A percentile compares a stretch with the other conserved stretches of the same genome.
Evolutionary conservation across 2,113 vertebrate species (phyloP).

Genomic region (Notothenia coriiceps): DNA sequence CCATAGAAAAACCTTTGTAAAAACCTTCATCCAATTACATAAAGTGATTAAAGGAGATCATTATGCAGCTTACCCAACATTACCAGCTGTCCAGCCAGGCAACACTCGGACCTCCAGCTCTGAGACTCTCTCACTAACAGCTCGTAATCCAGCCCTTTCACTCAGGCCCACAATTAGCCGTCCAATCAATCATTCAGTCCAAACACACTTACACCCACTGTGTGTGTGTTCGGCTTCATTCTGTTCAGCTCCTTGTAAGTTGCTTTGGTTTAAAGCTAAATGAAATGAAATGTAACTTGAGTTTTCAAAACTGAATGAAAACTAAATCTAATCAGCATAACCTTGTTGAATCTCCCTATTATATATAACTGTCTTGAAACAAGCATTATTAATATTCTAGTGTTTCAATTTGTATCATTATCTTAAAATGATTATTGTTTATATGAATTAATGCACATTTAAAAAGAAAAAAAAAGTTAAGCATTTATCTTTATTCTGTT

Average conservation of each 20-base stretch:
- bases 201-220: conserved; percentile 4
- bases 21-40: not conserved
- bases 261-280: no score
- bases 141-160: conserved; percentile 4
- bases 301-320: not conserved
- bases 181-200: conserved; percentile 30
- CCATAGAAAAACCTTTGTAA: not conserved
- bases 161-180: conserved; percentile 13
- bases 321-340: not conserved
- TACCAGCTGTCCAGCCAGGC: not conserved
- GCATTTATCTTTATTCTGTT: no score
- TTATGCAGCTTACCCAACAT: not conserved
- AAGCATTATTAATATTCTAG: no score
- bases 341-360: not conserved
- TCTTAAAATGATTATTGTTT: no score
- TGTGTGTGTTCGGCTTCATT: not conserved
- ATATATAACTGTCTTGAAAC: no score
- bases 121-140: conserved; percentile 5
- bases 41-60: not conserved
- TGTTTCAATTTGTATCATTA: no score
- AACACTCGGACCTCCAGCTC: not conserved
- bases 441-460: no score
- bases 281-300: not conserved
- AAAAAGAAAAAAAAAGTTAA: no score
- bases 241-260: not conserved